Evolutionary conservation across 2,888 invertebrate genomes (phyloP).

Genomic region (Seira ritae): DNA sequence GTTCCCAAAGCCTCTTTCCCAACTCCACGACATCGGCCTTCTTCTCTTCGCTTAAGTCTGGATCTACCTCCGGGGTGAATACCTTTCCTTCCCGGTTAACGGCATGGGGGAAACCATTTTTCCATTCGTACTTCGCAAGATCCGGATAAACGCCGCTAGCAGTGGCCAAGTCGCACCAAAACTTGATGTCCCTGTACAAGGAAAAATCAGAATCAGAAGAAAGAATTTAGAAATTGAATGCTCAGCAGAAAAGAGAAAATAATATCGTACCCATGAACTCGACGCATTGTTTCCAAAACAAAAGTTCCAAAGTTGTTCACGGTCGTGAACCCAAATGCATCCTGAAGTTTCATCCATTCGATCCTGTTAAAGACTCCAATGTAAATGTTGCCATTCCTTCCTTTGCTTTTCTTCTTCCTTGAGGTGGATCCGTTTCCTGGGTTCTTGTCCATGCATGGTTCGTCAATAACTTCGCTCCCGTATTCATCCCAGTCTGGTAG

Average conservation of each 20-base stretch:
- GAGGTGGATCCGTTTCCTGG: conserved; percentile 14
- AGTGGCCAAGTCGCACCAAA: conserved; percentile 44
- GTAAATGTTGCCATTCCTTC: conserved; percentile 62
- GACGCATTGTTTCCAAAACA: conserved; percentile 46
- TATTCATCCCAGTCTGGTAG: conserved; percentile 31
- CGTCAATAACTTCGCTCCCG: not conserved
- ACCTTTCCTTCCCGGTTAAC: conserved; percentile 23
- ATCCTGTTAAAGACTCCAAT: conserved; percentile 61
- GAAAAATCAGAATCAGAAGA: not conserved
- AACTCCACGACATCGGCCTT: conserved; percentile 36
- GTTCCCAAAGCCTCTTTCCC: conserved; percentile 37
- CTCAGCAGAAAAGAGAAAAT: no score
- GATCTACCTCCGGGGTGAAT: conserved; percentile 28
- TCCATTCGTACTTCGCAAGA: conserved; percentile 39
- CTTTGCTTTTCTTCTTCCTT: conserved; percentile 57
- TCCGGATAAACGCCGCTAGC: conserved; percentile 48
- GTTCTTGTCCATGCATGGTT: not conserved
- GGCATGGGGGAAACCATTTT: conserved; percentile 42
- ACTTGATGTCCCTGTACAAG: conserved; percentile 41
- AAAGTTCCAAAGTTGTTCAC: conserved; percentile 61
- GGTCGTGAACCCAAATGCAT: conserved; percentile 54
- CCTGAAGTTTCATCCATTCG: conserved; percentile 54
- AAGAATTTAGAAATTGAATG: no score
- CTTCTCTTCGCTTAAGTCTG: conserved; percentile 26
- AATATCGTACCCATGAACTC: conserved; percentile 39